A percentile compares a stretch with the other conserved stretches of the same genome.
Conservation (phyloP, 2,113 vertebrate genomes). For the Hassar affinis region DNA sequence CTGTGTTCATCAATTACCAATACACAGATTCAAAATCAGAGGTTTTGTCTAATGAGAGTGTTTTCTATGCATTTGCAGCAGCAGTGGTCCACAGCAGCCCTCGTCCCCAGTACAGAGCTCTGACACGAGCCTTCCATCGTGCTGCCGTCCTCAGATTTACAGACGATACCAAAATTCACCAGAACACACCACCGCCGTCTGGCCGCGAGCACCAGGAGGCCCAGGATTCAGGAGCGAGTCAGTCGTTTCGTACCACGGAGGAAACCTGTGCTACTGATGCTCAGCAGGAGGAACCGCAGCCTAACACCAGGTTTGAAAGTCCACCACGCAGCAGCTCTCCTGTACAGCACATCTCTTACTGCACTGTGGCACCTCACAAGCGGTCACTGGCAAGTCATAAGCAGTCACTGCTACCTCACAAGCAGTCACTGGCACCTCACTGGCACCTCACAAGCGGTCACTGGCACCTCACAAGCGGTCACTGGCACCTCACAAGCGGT, state of each 20-base stretch:
- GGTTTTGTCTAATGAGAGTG: not conserved
- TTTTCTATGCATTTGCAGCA: slow-evolving; percentile 33
- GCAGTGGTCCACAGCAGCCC: slow-evolving; percentile 51
- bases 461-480: too few species aligned
- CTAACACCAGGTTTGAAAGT: slow-evolving; percentile 64
- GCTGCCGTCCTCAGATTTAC: slow-evolving; percentile 59
- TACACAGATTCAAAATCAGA: not conserved
- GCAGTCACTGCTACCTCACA: too few species aligned
- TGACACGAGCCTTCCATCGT: slow-evolving; percentile 59
- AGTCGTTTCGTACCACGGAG: slow-evolving; percentile 37
- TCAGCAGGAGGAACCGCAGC: slow-evolving; percentile 49
- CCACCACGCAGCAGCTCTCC: not conserved
- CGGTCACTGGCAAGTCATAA: too few species aligned
- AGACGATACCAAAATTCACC: slow-evolving; percentile 64
- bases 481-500: too few species aligned
- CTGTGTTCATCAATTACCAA: not conserved
- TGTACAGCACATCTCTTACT: not conserved
- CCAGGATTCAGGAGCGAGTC: slow-evolving; percentile 52
- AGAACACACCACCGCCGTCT: slow-evolving; percentile 44
- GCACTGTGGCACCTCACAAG: too few species aligned
- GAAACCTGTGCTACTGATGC: slow-evolving; percentile 32
- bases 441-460: too few species aligned
- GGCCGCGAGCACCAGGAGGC: slow-evolving; percentile 62
- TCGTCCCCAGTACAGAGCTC: slow-evolving; percentile 39
- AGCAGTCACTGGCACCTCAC: too few species aligned